Evolutionary conservation across 2,113 vertebrate species (phyloP).

Genomic region (Rhizomys pruinosus): DNA sequence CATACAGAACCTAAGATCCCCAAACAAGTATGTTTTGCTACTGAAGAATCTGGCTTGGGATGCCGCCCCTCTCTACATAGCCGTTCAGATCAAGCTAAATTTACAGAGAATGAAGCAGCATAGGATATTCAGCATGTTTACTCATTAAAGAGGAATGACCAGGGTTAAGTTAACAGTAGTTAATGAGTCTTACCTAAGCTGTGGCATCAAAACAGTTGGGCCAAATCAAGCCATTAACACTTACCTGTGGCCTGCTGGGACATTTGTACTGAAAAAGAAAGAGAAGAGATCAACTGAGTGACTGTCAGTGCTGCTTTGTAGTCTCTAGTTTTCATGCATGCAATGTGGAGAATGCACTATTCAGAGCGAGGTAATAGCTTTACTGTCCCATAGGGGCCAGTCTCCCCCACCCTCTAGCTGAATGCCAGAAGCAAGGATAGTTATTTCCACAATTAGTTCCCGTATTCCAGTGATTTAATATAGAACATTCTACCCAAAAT

Average conservation of each 20-base stretch:
- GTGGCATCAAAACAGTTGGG: background rate
- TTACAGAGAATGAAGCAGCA: background rate
- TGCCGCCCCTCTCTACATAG: background rate
- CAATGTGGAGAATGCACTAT: background rate
- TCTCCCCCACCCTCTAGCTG: background rate
- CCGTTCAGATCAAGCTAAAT: background rate
- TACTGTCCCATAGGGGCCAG: background rate
- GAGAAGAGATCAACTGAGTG: conserved; percentile 44
- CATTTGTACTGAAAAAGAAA: conserved; percentile 87
- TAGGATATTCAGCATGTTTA: conserved; percentile 39
- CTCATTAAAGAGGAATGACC: conserved; percentile 30
- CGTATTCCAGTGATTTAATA: background rate
- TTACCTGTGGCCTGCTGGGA: conserved; percentile 88
- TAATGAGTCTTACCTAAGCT: conserved; percentile 25
- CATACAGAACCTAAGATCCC: background rate
- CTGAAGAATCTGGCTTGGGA: background rate
- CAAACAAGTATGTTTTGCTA: background rate
- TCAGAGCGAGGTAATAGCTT: background rate
- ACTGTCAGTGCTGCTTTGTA: background rate
- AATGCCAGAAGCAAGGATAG: conserved; percentile 15
- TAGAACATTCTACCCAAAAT: conserved; percentile 23
- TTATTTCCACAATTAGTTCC: conserved; percentile 28
- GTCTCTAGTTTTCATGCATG: background rate
- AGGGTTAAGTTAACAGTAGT: background rate
- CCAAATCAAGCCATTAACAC: conserved; percentile 55